These are phyloP conservation scores for Speoplatyrhinus poulsoni DNA, from an alignment of 2,113 vertebrate genomes.

Conservation along the genomic window DNA sequence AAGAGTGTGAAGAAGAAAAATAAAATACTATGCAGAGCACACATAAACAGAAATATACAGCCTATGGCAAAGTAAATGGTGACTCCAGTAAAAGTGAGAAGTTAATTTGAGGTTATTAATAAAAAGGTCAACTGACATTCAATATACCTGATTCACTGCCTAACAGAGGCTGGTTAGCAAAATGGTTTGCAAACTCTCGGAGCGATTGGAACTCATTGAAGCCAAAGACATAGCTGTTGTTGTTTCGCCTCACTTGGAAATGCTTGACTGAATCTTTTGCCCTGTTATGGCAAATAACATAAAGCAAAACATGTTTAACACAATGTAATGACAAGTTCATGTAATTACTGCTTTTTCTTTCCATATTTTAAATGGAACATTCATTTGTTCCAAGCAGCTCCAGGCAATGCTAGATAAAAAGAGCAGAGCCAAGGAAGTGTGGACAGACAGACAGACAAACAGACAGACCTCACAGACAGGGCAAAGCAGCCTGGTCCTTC, in stretches of 20 bases:
- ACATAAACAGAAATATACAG: too few relatives aligned
- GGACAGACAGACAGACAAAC: background rate
- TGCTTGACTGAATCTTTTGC: slow-evolving; percentile 97
- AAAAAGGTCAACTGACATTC: background rate
- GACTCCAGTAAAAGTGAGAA: background rate
- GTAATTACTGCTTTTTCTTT: too few relatives aligned
- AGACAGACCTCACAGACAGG: slow-evolving; percentile 88
- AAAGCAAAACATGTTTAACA: slow-evolving; percentile 6
- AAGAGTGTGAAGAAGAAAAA: background rate
- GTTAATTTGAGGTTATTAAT: background rate
- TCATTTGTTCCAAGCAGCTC: too few relatives aligned
- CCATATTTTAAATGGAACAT: too few relatives aligned
- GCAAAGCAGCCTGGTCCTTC: slow-evolving; percentile 80
- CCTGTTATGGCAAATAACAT: slow-evolving; percentile 68
- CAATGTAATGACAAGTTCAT: slow-evolving; percentile 5
- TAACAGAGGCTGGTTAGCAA: slow-evolving; percentile 94
- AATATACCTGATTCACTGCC: slow-evolving; percentile 91
- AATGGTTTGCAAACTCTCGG: slow-evolving; percentile 88
- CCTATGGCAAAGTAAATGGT: too few relatives aligned
- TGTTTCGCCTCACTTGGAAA: slow-evolving; percentile 84
- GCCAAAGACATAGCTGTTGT: slow-evolving; percentile 84
- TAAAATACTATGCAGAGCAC: too few relatives aligned
- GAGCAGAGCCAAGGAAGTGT: too few relatives aligned
- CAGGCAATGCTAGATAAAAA: too few relatives aligned
- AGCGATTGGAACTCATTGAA: slow-evolving; percentile 89